Evolutionary conservation across 2,113 vertebrate species (phyloP).

Genomic region (Indicator indicator): DNA sequence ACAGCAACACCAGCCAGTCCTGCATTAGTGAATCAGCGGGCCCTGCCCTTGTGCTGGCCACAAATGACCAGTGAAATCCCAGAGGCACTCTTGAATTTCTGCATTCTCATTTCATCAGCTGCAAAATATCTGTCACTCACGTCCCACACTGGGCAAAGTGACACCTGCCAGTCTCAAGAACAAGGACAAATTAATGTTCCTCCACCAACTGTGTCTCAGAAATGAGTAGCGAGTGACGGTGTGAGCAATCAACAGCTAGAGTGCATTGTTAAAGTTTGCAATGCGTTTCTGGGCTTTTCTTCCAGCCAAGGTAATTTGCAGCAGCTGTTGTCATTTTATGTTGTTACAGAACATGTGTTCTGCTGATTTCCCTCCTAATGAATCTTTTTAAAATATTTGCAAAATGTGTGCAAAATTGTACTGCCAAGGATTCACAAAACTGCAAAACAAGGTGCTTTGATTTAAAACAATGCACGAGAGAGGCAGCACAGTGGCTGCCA

Average conservation of each 20-base stretch:
- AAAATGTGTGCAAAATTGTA: conserved; percentile 22
- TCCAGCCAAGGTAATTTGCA: conserved; percentile 67
- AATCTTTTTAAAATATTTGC: conserved; percentile 59
- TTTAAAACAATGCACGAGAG: not conserved
- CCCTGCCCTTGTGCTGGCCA: conserved; percentile 89
- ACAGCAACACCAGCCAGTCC: conserved; percentile 50
- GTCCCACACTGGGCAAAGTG: conserved; percentile 88
- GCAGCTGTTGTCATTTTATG: conserved; percentile 44
- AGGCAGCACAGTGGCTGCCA: not conserved
- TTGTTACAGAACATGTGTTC: conserved; percentile 38
- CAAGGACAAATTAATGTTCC: conserved; percentile 86
- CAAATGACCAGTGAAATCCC: conserved; percentile 96
- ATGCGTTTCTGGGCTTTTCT: conserved; percentile 60
- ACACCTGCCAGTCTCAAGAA: conserved; percentile 98
- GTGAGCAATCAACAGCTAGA: conserved; percentile 54
- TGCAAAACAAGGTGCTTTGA: not conserved
- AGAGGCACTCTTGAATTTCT: conserved; percentile 94
- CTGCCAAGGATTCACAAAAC: not conserved
- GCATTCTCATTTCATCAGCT: conserved; percentile 91
- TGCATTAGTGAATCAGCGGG: conserved; percentile 79
- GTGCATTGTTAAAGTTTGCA: conserved; percentile 71
- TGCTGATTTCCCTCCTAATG: conserved; percentile 26
- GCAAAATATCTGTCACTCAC: conserved; percentile 87
- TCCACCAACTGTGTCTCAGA: conserved; percentile 72
- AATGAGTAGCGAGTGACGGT: conserved; percentile 45